phyloP scores from a whole-genome alignment of 2,888 invertebrate genomes.

The Cephus sareptanus region DNA sequence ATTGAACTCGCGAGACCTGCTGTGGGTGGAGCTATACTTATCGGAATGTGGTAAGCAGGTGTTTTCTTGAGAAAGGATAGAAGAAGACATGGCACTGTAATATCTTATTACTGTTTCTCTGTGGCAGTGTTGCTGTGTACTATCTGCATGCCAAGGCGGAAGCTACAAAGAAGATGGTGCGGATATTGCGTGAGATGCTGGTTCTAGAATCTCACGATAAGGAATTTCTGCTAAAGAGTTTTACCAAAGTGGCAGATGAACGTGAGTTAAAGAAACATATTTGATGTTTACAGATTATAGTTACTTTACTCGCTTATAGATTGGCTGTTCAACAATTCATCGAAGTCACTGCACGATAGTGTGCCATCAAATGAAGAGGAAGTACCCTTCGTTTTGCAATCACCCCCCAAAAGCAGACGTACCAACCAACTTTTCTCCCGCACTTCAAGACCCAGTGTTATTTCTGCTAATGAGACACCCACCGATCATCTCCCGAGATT shows the following conservation, averaged over 20 bases:
- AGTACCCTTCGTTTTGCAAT: neutral
- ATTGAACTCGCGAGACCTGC: constrained; percentile 71
- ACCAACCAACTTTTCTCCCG: neutral
- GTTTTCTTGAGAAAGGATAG: neutral
- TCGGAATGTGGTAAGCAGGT: constrained; percentile 71
- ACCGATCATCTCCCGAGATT: neutral
- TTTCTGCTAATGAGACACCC: neutral
- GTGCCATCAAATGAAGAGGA: neutral
- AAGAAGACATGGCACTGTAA: neutral
- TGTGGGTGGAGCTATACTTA: constrained; percentile 71
- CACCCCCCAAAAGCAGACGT: neutral
- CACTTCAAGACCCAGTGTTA: neutral
- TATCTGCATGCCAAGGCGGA: constrained; percentile 72
- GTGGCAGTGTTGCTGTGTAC: constrained; percentile 70
- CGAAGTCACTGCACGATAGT: neutral
- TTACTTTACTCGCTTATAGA: neutral
- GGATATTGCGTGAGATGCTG: constrained; percentile 74
- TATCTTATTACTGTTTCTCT: constrained; percentile 14
- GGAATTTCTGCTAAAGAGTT: constrained; percentile 75
- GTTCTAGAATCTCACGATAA: constrained; percentile 77
- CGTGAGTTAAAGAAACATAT: constrained; percentile 59
- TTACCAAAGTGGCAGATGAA: constrained; percentile 72
- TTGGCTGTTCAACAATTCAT: neutral
- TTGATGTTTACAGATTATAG: neutral
- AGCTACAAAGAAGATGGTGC: constrained; percentile 73